These are phyloP conservation scores for Ectropis crepuscularia DNA, from an alignment of 2,888 invertebrate genomes.

Conservation along the genomic window DNA sequence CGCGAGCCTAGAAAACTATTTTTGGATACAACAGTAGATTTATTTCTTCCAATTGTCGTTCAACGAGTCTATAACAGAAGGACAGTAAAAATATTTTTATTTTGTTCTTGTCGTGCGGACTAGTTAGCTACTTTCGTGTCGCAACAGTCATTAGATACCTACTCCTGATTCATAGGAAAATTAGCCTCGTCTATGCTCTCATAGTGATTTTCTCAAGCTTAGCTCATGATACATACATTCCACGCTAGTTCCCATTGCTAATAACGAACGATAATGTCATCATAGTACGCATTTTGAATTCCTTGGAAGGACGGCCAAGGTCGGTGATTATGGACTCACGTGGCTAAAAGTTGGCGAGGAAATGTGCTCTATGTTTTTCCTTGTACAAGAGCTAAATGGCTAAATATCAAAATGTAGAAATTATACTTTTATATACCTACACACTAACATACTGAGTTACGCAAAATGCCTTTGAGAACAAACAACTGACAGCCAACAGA, in stretches of 20 bases:
- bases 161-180: conserved; percentile 19
- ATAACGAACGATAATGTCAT: conserved; percentile 38
- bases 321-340: conserved; percentile 15
- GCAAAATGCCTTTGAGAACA: too few relatives aligned
- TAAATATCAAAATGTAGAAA: too few relatives aligned
- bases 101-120: too few relatives aligned
- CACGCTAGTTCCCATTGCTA: conserved; percentile 36
- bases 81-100: too few relatives aligned
- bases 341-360: conserved; percentile 7
- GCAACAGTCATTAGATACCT: not conserved
- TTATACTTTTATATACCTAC: too few relatives aligned
- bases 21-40: not conserved
- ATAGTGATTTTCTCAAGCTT: conserved; percentile 37
- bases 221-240: conserved; percentile 40
- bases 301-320: conserved; percentile 25
- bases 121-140: not conserved
- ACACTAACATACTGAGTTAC: too few relatives aligned
- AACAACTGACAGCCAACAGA: too few relatives aligned
- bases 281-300: conserved; percentile 24
- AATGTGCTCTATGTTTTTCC: conserved; percentile 1
- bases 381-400: not conserved
- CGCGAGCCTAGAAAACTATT: conserved; percentile 22
- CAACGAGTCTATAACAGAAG: too few relatives aligned
- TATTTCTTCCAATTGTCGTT: too few relatives aligned
- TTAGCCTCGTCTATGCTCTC: conserved; percentile 5